Base-by-base conservation (phyloP, 35 echinoderm and acorn worm species). In the Patiria miniata region DNA sequence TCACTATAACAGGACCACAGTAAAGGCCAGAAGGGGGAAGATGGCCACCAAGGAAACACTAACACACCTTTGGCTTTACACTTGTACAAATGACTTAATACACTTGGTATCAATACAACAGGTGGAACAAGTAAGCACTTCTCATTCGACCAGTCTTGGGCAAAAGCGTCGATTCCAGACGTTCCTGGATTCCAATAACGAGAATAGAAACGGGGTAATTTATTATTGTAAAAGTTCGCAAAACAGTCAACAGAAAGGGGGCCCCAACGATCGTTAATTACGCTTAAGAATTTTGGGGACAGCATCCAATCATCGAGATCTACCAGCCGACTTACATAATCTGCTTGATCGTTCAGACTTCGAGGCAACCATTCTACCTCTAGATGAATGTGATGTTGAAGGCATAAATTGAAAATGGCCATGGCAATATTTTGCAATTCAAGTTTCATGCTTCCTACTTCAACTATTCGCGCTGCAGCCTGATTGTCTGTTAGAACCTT, bases 331-430 rank as follows among this genome's bases (percentile, higher is more conserved):
- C 52, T 55, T 55, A 55, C 52, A 55, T 55, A 55, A 0, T 55
- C 52, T 55, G 52, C 52, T 55, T 55, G 52, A 55, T 55, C 52
- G 52, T 55, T 55, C 52, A 55, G 52, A 55, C 52, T 55, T 21
- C 52, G 52, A 21, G 52, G 0, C 21, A 55, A 55, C 52, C 52
- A 55, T 55, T 55, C 52, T 55, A 55, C 52, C 0, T 55, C 52
- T 55, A 0, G 0, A 55, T 21, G 52, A 55, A 55, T 55, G 52
- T 55, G 21, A 55, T 55, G 52, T 55, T 55, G 52, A 21, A 55
- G 52, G 52, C 52, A 55, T 55, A 55, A 55, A 55, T 55, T 55
- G 52, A 55, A 55, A 55, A 55, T 55, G 68, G 52, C 52, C 52
- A 21, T 55, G 52, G 52, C 52, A 55, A 55, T 55, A 55, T 0